Conservation (phyloP, 2,888 invertebrate species). For the Phengaris arion region DNA sequence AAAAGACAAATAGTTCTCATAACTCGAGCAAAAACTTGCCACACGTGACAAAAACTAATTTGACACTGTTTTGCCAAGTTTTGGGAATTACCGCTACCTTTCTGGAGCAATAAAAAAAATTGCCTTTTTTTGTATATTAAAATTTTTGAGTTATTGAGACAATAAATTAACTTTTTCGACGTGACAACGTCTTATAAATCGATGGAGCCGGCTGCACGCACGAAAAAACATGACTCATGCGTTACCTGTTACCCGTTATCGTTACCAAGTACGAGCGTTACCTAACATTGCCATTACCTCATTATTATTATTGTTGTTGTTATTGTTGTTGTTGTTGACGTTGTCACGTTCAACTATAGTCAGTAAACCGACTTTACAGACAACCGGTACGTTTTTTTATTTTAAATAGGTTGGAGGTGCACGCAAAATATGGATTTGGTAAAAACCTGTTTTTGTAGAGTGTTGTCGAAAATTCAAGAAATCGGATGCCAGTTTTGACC, state of each 20-base stretch:
- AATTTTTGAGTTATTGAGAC: background rate
- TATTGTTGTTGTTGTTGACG: too few relatives aligned
- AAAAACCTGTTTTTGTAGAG: background rate
- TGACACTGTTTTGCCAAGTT: conserved; percentile 56
- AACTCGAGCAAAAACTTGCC: conserved; percentile 55
- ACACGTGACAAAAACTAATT: conserved; percentile 58
- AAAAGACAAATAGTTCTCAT: conserved; percentile 29
- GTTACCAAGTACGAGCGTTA: too few relatives aligned
- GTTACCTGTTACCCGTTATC: too few relatives aligned
- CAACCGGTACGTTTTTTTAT: background rate
- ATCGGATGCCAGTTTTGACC: too few relatives aligned
- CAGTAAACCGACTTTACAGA: too few relatives aligned
- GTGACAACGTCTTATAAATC: too few relatives aligned
- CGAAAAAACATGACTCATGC: too few relatives aligned
- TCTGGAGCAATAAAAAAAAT: conserved; percentile 30
- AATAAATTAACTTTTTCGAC: background rate
- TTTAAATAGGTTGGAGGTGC: background rate
- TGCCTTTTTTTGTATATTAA: background rate
- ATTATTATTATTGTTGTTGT: too few relatives aligned
- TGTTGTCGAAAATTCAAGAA: too few relatives aligned
- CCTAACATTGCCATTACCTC: too few relatives aligned
- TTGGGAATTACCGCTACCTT: conserved; percentile 40
- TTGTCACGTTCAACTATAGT: too few relatives aligned
- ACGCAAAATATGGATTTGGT: background rate
- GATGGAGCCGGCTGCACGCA: too few relatives aligned